Evolutionary conservation across 2,888 invertebrate species (phyloP), one percentile per base, ranked within the genome.

Genomic region (Mimachlamys varia): DNA sequence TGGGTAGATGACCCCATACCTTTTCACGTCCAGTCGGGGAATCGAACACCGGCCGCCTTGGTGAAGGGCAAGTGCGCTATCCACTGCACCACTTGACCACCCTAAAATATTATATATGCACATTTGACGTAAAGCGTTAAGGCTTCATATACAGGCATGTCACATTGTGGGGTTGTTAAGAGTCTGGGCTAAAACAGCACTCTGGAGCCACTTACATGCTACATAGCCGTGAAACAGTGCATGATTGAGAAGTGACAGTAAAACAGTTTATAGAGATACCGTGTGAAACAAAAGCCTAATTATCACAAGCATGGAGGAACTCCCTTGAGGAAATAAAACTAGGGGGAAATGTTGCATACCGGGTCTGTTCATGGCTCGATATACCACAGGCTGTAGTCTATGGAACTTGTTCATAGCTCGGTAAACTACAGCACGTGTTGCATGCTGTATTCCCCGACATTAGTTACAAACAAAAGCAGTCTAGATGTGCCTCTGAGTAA

Each of bases 201-300:
- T 0, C 76, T 5, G 76, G 76, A 76, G 27, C 33, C 76, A 76
- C 76, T 76, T 76, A 76, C 76, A 27, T 76, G 76, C 76, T 76
- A 76, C 12, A 33, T 76, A 2, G 33, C 33, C 76, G 22, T 76
- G 13, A 76, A 33, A 76, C 76, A 76, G 33, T 62, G 27, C 62
- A 22, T 10, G 7, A 76, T 76, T 76, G 33, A 76, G 27, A 33
- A 27, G 76, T 13, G 27, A 7, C 76, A 33, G 27, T 76, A 33
- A 76, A 76, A 76, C 76, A 76, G 76, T 10, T 76, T 2, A 27
- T 33, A 22, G 27, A 76, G 76, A 33, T 76, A 76, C 76, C 27
- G 76, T 76, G 76, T 76, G 76, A 76, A 76, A 76, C 76, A 76
- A 76, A 76, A 33, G 76, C 76, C 33, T 22, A 76, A 76, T 33